phyloP scores from a whole-genome alignment of 2,888 invertebrate species.

The Cosmia pyralina region DNA sequence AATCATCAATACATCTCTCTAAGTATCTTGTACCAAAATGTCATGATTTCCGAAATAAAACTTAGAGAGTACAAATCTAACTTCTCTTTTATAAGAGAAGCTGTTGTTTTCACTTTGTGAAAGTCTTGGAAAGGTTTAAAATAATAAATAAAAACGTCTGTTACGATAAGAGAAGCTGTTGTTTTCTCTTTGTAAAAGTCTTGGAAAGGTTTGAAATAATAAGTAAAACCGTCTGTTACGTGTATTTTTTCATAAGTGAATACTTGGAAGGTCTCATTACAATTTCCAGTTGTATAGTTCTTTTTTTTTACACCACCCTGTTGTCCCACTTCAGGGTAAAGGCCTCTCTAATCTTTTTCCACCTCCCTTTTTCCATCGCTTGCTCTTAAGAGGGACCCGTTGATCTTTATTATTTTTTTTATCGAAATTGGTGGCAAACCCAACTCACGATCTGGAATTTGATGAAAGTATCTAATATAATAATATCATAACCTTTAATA shows the following conservation, averaged over 20 bases:
- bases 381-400: too few relatives aligned
- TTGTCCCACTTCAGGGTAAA: not conserved
- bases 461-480: not conserved
- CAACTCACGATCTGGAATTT: not conserved
- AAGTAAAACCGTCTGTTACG: not conserved
- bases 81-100: too few relatives aligned
- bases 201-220: not conserved
- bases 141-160: too few relatives aligned
- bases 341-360: not conserved
- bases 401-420: not conserved
- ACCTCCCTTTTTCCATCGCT: not conserved
- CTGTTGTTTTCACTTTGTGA: too few relatives aligned
- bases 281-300: not conserved
- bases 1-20: too few relatives aligned
- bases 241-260: not conserved
- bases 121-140: too few relatives aligned
- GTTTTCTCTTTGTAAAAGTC: not conserved
- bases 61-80: too few relatives aligned
- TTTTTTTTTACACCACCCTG: not conserved
- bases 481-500: not conserved
- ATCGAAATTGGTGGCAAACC: not conserved
- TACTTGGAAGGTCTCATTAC: not conserved
- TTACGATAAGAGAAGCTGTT: too few relatives aligned
- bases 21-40: too few relatives aligned
- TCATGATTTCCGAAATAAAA: too few relatives aligned